phyloP scores from a whole-genome alignment of 2,888 invertebrate species.

The Campoletis raptor region DNA sequence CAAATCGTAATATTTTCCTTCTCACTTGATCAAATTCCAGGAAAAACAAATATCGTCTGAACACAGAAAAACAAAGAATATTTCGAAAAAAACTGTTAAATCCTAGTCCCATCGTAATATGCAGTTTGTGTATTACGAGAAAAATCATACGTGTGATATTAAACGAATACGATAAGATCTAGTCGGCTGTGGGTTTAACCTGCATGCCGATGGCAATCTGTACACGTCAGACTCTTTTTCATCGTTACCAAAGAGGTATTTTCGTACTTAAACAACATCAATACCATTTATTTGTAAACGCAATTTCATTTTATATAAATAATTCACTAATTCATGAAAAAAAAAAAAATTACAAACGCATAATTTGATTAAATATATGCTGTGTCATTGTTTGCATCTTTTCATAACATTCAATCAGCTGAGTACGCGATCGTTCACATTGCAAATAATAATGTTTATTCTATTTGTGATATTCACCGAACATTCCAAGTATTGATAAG shows the following conservation, averaged over 20 bases:
- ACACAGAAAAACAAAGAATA: background rate
- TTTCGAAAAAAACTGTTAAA: background rate
- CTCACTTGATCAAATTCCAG: conserved; percentile 26
- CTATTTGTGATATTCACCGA: background rate
- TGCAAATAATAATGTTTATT: too few relatives aligned
- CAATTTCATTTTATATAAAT: background rate
- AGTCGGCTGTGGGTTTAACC: conserved; percentile 57
- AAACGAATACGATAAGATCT: conserved; percentile 49
- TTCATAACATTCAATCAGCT: background rate
- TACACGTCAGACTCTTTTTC: conserved; percentile 55
- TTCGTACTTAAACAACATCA: background rate
- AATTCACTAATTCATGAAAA: background rate
- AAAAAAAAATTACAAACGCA: background rate
- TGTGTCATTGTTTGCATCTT: background rate
- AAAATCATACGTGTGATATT: conserved; percentile 27
- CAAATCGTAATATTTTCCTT: conserved; percentile 31
- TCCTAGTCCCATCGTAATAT: conserved; percentile 13
- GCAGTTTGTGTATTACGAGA: conserved; percentile 16
- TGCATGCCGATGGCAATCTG: conserved; percentile 66
- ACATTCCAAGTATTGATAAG: background rate
- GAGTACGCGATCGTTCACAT: background rate
- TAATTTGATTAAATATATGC: background rate
- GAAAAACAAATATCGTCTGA: background rate
- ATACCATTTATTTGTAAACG: background rate
- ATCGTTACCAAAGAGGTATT: conserved; percentile 62